Evolutionary conservation across 2,888 invertebrate genomes (phyloP).

Genomic region (Drosophila paranaensis): DNA sequence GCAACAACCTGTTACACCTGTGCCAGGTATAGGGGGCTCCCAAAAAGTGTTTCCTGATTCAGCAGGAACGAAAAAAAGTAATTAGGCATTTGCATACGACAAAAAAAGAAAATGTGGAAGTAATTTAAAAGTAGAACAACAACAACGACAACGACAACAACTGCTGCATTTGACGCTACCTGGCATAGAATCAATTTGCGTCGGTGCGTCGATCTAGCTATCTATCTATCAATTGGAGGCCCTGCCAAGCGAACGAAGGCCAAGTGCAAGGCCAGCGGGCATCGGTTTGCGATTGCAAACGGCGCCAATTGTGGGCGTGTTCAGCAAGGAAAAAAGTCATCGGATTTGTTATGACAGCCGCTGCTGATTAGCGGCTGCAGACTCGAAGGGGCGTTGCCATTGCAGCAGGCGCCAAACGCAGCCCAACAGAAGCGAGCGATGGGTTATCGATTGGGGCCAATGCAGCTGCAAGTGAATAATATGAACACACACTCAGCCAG

Average conservation of each 20-base stretch:
- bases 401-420: constrained; percentile 16
- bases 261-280: constrained; percentile 45
- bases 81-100: constrained; percentile 65
- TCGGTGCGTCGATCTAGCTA: constrained; percentile 53
- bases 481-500: constrained; percentile 13
- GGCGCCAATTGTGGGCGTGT: constrained; percentile 74
- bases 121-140: constrained; percentile 19
- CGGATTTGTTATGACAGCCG: constrained; percentile 34
- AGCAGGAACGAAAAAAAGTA: constrained; percentile 22
- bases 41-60: constrained; percentile 37
- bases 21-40: constrained; percentile 7
- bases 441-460: constrained; percentile 49
- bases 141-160: not conserved
- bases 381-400: constrained; percentile 63
- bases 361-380: constrained; percentile 41
- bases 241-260: constrained; percentile 51
- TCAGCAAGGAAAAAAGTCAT: constrained; percentile 8
- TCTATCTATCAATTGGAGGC: constrained; percentile 64
- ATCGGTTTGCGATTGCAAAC: constrained; percentile 16
- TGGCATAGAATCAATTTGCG: constrained; percentile 49
- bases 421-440: constrained; percentile 8
- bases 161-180: constrained; percentile 26
- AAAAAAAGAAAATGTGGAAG: constrained; percentile 7
- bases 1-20: constrained; percentile 47
- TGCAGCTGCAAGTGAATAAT: constrained; percentile 33